Conservation (phyloP, 2,888 invertebrate species). For the Cephus nigrinus region DNA sequence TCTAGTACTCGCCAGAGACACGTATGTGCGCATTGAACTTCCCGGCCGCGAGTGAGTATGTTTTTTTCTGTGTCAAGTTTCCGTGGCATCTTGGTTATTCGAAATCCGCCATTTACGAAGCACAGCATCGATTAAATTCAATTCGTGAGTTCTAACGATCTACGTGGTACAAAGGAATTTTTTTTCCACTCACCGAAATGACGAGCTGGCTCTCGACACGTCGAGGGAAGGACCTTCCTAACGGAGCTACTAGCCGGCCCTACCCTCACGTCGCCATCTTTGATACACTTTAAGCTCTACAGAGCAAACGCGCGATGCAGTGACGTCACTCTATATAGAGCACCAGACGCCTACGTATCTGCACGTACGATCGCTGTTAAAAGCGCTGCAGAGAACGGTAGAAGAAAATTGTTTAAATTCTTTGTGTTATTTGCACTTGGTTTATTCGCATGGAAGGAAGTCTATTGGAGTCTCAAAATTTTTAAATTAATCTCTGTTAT, state of each 20-base stretch:
- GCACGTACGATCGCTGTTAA: background rate
- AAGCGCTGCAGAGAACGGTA: background rate
- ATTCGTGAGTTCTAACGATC: background rate
- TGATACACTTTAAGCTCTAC: slow-evolving; percentile 44
- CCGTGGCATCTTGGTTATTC: background rate
- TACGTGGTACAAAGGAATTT: background rate
- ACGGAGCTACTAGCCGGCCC: slow-evolving; percentile 47
- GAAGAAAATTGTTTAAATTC: background rate
- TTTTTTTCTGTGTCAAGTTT: background rate
- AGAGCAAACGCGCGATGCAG: slow-evolving; percentile 32
- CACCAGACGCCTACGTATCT: slow-evolving; percentile 5
- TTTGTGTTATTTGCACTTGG: background rate
- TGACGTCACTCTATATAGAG: slow-evolving; percentile 16
- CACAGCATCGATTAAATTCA: background rate
- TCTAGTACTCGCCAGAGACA: slow-evolving; percentile 36
- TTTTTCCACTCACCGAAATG: slow-evolving; percentile 5
- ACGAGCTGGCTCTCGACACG: slow-evolving; percentile 1
- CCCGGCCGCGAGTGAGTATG: slow-evolving; percentile 32
- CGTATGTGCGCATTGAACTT: slow-evolving; percentile 64
- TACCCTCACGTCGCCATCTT: slow-evolving; percentile 62
- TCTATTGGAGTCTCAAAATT: background rate
- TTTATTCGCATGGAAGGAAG: background rate
- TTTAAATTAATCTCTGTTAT: background rate
- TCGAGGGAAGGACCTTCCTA: slow-evolving; percentile 26
- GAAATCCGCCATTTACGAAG: background rate